Percentiles rank a stretch among this genome's conserved stretches.
These are phyloP conservation scores for Ochropacha duplaris DNA, from an alignment of 2,888 invertebrate genomes.

Conservation along the genomic window DNA sequence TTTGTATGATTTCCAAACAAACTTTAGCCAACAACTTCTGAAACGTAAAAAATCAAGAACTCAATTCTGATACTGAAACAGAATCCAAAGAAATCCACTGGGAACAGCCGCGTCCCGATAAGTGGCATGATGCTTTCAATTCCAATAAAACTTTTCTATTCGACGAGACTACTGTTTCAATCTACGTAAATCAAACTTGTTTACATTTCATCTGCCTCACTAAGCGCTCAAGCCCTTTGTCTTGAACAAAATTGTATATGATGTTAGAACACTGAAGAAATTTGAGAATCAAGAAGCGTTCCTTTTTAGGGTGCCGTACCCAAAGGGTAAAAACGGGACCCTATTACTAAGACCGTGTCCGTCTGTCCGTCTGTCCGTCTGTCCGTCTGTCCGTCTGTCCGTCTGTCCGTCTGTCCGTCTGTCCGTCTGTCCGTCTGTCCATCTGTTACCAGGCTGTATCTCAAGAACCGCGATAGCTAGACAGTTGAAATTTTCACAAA, in stretches of 20 bases:
- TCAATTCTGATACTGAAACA: slow-evolving; percentile 17
- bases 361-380: too few relatives aligned
- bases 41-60: neutral
- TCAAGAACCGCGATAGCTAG: too few relatives aligned
- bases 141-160: slow-evolving; percentile 55
- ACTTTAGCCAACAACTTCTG: neutral
- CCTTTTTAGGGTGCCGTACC: too few relatives aligned
- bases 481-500: too few relatives aligned
- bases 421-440: too few relatives aligned
- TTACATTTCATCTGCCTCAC: slow-evolving; percentile 50
- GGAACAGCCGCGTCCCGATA: slow-evolving; percentile 31
- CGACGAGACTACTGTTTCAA: slow-evolving; percentile 47
- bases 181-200: slow-evolving; percentile 55
- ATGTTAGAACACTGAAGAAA: slow-evolving; percentile 2
- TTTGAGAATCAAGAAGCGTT: neutral
- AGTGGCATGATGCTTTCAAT: slow-evolving; percentile 49
- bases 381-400: too few relatives aligned
- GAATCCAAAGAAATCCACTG: slow-evolving; percentile 20
- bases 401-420: too few relatives aligned
- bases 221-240: slow-evolving; percentile 25
- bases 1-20: neutral
- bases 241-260: slow-evolving; percentile 2
- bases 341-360: too few relatives aligned
- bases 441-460: too few relatives aligned
- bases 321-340: too few relatives aligned